Conservation (phyloP, 2,888 invertebrate species). For the Choristoneura rosaceana region DNA sequence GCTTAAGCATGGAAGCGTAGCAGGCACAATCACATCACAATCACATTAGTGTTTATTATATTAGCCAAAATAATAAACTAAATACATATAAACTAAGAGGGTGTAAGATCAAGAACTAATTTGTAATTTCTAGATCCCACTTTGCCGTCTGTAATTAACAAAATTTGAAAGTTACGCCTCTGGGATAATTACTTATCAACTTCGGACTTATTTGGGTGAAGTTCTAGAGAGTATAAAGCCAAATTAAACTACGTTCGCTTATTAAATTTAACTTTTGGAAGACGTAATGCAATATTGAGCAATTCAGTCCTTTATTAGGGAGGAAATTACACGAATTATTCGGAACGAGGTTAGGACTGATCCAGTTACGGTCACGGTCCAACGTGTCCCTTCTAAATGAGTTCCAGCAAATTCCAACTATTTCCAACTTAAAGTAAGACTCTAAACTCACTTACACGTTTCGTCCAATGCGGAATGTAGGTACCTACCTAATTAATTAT, state of each 20-base stretch:
- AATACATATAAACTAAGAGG: not conserved
- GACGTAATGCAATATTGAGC: conserved; percentile 24
- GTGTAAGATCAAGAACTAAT: conserved; percentile 13
- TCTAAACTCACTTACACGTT: conserved; percentile 9
- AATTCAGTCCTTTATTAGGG: conserved; percentile 31
- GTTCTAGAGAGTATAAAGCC: conserved; percentile 17
- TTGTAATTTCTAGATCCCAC: conserved; percentile 27
- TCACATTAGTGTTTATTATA: too few species aligned
- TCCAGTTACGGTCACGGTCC: conserved; percentile 33
- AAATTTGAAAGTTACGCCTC: conserved; percentile 24
- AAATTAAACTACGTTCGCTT: conserved; percentile 26
- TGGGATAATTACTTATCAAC: conserved; percentile 31
- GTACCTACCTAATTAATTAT: not conserved
- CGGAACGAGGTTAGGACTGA: conserved; percentile 35
- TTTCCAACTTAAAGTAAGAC: conserved; percentile 19
- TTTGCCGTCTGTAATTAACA: conserved; percentile 21
- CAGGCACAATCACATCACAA: too few species aligned
- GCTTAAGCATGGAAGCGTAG: too few species aligned
- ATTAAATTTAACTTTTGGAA: conserved; percentile 32
- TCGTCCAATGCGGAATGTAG: not conserved
- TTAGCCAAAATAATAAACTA: too few species aligned
- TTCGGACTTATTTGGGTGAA: conserved; percentile 12
- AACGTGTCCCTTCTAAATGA: conserved; percentile 29
- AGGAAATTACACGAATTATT: conserved; percentile 38
- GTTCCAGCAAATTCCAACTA: conserved; percentile 22